phyloP scores from a whole-genome alignment of 2,113 vertebrate genomes.

The Scomber scombrus region DNA sequence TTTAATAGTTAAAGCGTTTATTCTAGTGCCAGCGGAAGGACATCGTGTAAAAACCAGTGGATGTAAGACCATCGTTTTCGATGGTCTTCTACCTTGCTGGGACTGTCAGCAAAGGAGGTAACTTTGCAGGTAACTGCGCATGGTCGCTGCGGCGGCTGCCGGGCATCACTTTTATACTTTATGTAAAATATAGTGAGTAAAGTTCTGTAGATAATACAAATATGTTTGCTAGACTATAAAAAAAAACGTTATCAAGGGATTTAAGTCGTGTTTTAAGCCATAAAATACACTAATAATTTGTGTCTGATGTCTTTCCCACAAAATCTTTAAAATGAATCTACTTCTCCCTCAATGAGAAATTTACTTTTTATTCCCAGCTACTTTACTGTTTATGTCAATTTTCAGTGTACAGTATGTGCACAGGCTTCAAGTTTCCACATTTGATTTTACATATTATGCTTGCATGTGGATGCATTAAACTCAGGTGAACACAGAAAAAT shows the following conservation, averaged over 20 bases:
- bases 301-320: too few relatives aligned
- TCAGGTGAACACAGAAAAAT: too few relatives aligned
- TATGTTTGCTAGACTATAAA: background rate
- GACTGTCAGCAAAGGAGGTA: background rate
- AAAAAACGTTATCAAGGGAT: background rate
- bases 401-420: too few relatives aligned
- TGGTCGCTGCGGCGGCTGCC: background rate
- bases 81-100: conserved; percentile 78
- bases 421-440: too few relatives aligned
- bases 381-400: too few relatives aligned
- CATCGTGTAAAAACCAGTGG: conserved; percentile 28
- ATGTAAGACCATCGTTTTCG: conserved; percentile 84
- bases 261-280: background rate
- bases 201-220: background rate
- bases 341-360: too few relatives aligned
- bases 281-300: too few relatives aligned
- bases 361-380: too few relatives aligned
- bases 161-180: background rate
- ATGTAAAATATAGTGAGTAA: too few relatives aligned
- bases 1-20: background rate
- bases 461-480: too few relatives aligned
- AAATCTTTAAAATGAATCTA: too few relatives aligned
- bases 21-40: conserved; percentile 78
- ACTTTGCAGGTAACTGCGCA: conserved; percentile 25
- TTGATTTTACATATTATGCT: too few relatives aligned